Conservation (phyloP, 2,113 vertebrate genomes). For the Dicaeum eximium region DNA sequence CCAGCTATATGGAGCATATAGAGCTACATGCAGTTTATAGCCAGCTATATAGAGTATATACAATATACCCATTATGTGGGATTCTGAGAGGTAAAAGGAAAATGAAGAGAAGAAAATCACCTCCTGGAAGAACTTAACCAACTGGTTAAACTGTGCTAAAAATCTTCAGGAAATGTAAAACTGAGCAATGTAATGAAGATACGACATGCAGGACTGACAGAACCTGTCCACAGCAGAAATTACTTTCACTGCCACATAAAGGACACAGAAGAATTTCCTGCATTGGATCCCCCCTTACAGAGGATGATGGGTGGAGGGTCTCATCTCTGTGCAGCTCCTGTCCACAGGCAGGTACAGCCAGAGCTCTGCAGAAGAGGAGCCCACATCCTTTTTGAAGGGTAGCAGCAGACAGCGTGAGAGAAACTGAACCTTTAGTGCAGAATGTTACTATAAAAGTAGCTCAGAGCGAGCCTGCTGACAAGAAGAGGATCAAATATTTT, state of each 20-base stretch:
- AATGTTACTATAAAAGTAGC: neutral
- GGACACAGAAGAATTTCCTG: neutral
- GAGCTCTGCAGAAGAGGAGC: neutral
- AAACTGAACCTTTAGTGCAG: neutral
- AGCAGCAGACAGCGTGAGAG: neutral
- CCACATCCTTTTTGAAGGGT: neutral
- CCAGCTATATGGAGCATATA: neutral
- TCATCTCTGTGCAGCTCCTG: neutral
- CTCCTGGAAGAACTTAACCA: neutral
- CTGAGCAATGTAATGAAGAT: neutral
- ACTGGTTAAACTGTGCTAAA: neutral
- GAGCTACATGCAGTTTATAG: neutral
- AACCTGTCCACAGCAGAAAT: neutral
- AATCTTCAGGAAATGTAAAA: neutral
- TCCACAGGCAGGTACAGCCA: neutral
- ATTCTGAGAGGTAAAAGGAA: neutral
- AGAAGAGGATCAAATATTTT: conserved; percentile 1
- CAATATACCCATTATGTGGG: neutral
- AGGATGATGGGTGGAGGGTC: neutral
- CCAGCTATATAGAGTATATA: neutral
- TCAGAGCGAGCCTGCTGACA: neutral
- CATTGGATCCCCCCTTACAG: neutral
- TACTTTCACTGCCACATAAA: neutral
- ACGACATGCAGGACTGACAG: neutral
- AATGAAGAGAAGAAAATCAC: neutral